These are phyloP conservation scores for Melanotaenia boesemani DNA, from an alignment of 2,797 vertebrate genomes.

Conservation along the genomic window DNA sequence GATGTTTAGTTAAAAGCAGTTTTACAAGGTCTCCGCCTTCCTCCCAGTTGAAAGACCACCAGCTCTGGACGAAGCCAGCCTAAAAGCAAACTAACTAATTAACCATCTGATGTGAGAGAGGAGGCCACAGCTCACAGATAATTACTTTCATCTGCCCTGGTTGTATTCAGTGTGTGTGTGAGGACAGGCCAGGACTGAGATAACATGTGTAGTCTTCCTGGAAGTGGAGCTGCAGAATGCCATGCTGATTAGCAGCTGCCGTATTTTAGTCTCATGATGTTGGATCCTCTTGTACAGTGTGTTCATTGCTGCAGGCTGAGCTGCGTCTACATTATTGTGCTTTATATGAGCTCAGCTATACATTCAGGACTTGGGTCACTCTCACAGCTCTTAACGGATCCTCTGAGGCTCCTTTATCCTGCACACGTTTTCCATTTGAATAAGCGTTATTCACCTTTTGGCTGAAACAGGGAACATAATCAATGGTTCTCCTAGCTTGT, in stretches of 20 bases:
- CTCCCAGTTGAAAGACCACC: constrained; percentile 58
- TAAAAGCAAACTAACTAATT: constrained; percentile 71
- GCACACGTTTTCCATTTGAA: constrained; percentile 52
- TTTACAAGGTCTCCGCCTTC: constrained; percentile 71
- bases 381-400: constrained; percentile 35
- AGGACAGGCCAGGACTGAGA: constrained; percentile 53
- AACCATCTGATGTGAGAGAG: constrained; percentile 65
- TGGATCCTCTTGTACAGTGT: background rate
- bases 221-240: constrained; percentile 39
- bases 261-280: constrained; percentile 30
- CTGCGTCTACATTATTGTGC: constrained; percentile 24
- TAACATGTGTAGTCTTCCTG: constrained; percentile 56
- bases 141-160: constrained; percentile 73
- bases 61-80: constrained; percentile 51
- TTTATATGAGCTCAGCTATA: constrained; percentile 32
- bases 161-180: constrained; percentile 27
- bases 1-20: constrained; percentile 71
- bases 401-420: constrained; percentile 46
- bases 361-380: constrained; percentile 41
- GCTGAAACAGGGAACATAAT: constrained; percentile 44
- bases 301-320: constrained; percentile 31
- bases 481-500: constrained; percentile 46
- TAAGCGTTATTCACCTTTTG: constrained; percentile 53
- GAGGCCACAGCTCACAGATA: constrained; percentile 55
- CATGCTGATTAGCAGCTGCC: constrained; percentile 41